Conservation (phyloP, 2,797 vertebrate species). For the Macrochelys suwanniensis region DNA sequence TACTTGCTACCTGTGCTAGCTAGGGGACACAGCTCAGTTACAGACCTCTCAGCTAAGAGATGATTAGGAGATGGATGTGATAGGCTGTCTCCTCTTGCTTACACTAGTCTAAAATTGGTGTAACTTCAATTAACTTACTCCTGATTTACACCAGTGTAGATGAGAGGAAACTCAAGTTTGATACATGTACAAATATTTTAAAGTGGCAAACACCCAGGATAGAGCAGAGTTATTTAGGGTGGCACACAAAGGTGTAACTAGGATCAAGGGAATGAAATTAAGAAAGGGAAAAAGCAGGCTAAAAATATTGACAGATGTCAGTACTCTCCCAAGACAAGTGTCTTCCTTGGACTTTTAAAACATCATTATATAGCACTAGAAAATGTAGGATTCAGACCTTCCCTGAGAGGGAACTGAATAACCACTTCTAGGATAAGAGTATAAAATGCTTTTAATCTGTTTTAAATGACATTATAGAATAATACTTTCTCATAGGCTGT, state of each 20-base stretch:
- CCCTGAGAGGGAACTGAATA: not conserved
- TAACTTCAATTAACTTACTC: not conserved
- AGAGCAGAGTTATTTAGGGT: not conserved
- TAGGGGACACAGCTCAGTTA: not conserved
- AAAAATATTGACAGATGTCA: not conserved
- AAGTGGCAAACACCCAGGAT: not conserved
- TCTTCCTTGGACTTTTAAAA: not conserved
- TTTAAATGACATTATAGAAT: not conserved
- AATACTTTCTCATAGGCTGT: not conserved
- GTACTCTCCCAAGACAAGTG: too few relatives aligned
- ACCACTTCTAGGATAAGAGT: accelerated
- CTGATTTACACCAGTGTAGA: not conserved
- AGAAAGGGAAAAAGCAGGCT: not conserved
- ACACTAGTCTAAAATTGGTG: not conserved
- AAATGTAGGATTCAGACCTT: not conserved
- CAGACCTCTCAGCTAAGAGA: not conserved
- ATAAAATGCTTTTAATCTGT: not conserved
- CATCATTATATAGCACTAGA: not conserved
- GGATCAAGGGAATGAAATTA: not conserved
- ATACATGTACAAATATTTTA: not conserved
- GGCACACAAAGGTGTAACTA: not conserved
- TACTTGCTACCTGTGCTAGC: not conserved
- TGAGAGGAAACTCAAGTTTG: not conserved
- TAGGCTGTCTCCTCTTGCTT: not conserved
- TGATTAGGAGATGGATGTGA: not conserved